Evolutionary conservation across 2,113 vertebrate species (phyloP).

Genomic region (Ctenomys sociabilis): DNA sequence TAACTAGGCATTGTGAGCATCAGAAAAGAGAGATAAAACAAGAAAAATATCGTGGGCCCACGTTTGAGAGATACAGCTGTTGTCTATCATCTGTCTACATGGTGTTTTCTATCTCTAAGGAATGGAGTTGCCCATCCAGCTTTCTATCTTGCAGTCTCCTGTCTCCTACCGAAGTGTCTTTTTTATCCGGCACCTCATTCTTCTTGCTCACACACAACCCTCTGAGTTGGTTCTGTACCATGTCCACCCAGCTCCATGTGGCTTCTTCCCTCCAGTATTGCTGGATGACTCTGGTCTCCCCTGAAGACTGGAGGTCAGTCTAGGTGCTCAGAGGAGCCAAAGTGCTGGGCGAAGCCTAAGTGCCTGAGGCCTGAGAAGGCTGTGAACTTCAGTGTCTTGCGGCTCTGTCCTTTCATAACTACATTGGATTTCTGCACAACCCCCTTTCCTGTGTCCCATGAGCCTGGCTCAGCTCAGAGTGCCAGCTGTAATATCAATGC

Average conservation of each 20-base stretch:
- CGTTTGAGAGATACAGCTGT: neutral
- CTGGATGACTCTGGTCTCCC: neutral
- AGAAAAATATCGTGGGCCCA: neutral
- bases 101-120: neutral
- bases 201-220: neutral
- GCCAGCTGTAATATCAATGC: no score
- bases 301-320: neutral
- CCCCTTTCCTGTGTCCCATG: neutral
- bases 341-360: no score
- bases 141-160: neutral
- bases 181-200: neutral
- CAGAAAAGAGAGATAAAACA: neutral
- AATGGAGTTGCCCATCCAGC: no score
- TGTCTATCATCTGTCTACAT: neutral
- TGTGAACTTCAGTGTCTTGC: no score
- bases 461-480: no score
- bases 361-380: neutral
- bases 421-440: accelerated
- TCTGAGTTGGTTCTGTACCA: neutral
- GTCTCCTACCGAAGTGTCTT: neutral
- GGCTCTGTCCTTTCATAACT: neutral
- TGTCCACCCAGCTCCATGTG: accelerated
- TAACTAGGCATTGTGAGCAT: neutral
- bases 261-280: no score
- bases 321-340: neutral